Percentiles rank a stretch among this genome's conserved stretches.
These are phyloP conservation scores for Dasyurus viverrinus DNA, from an alignment of 2,113 vertebrate genomes.

Conservation along the genomic window DNA sequence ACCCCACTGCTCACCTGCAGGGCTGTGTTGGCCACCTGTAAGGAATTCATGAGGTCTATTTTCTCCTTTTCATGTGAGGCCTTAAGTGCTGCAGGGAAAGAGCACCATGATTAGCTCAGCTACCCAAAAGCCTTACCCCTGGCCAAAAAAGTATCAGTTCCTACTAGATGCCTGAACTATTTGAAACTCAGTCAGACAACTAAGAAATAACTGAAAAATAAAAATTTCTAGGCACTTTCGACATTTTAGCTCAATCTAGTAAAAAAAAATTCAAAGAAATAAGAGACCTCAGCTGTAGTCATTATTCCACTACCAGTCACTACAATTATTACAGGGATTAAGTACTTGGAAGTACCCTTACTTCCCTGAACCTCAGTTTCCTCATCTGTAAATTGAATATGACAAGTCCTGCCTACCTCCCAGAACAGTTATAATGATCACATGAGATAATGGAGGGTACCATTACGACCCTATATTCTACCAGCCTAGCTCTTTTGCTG, in stretches of 20 bases:
- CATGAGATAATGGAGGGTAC: not conserved
- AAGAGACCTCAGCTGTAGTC: not conserved
- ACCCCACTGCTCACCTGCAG: slow-evolving; percentile 79
- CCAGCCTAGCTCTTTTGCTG: not conserved
- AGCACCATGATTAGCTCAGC: not conserved
- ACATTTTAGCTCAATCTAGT: not conserved
- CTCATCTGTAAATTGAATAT: not conserved
- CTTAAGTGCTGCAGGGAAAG: slow-evolving; percentile 82
- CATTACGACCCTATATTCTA: not conserved
- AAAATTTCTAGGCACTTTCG: not conserved
- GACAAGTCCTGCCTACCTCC: not conserved
- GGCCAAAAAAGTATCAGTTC: not conserved
- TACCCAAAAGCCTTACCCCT: not conserved
- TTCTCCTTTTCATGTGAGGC: slow-evolving; percentile 84
- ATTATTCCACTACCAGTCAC: not conserved
- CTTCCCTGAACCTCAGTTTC: not conserved
- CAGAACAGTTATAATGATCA: not conserved
- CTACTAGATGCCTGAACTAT: not conserved
- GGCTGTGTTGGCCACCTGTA: slow-evolving; percentile 79
- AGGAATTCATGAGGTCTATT: slow-evolving; percentile 79
- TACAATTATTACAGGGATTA: no score
- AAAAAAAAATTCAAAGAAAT: not conserved
- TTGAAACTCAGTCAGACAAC: not conserved
- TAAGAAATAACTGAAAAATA: not conserved
- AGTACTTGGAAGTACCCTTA: not conserved